Conservation (phyloP, 2,113 vertebrate genomes). For the Heterochromis multidens region DNA sequence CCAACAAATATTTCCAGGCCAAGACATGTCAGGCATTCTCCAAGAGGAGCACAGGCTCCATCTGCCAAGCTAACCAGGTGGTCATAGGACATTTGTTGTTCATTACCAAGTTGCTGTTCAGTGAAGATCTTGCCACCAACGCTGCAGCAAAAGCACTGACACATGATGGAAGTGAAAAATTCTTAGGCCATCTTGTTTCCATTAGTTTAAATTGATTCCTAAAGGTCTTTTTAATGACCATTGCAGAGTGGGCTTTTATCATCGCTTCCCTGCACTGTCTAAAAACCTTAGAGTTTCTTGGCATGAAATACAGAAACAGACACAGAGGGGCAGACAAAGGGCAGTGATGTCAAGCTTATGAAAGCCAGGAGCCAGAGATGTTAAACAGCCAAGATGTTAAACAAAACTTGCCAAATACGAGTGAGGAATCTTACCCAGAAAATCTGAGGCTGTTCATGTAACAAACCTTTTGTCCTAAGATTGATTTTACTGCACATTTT, state of each 20-base stretch:
- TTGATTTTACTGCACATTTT: background rate
- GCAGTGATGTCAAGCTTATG: background rate
- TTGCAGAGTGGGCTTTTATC: conserved; percentile 26
- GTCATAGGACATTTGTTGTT: conserved; percentile 24
- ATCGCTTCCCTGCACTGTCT: background rate
- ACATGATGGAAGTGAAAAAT: conserved; percentile 2
- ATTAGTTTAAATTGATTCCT: conserved; percentile 70
- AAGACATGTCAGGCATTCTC: conserved; percentile 7
- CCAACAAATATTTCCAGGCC: conserved; percentile 6
- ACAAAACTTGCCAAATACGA: background rate
- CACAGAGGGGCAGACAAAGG: background rate
- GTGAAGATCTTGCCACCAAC: conserved; percentile 8
- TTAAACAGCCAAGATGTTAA: background rate
- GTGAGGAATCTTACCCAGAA: background rate
- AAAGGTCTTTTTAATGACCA: conserved; percentile 64
- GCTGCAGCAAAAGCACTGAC: background rate
- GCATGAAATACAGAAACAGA: background rate
- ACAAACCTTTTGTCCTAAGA: background rate
- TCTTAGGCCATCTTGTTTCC: conserved; percentile 57
- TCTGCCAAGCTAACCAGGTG: conserved; percentile 25
- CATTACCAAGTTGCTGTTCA: conserved; percentile 15
- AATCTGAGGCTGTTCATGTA: background rate
- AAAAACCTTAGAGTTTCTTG: background rate
- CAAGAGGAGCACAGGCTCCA: background rate
- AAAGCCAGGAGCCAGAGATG: background rate